Evolutionary conservation across 53 echinoderm and acorn worm genomes (phyloP).

Genomic region (Patiria pectinifera): DNA sequence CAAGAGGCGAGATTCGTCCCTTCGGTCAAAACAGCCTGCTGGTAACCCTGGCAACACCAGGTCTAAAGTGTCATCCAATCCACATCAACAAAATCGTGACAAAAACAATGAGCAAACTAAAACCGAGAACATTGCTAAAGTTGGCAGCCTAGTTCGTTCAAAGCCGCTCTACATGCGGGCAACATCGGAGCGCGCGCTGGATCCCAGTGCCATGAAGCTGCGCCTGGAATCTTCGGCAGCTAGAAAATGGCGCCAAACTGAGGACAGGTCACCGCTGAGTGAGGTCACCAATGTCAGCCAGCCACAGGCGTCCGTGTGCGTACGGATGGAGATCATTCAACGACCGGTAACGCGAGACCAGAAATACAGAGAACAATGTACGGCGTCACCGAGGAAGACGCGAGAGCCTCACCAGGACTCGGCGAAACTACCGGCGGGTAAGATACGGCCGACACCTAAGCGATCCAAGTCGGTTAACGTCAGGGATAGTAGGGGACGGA

Average conservation of each 20-base stretch:
- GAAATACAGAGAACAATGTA: not conserved
- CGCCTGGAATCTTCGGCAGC: slow-evolving; percentile 39
- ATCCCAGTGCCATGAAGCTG: slow-evolving; percentile 45
- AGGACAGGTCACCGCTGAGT: slow-evolving; percentile 21
- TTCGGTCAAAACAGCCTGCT: not conserved
- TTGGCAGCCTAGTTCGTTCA: slow-evolving; percentile 40
- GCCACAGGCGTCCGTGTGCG: slow-evolving; percentile 39
- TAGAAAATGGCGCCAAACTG: slow-evolving; percentile 57
- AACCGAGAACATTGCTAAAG: not conserved
- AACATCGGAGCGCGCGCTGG: slow-evolving; percentile 59
- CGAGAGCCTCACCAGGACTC: not conserved
- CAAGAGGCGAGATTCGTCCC: slow-evolving; percentile 33
- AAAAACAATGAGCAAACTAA: not conserved
- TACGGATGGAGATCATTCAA: slow-evolving; percentile 58
- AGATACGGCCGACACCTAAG: slow-evolving; percentile 27
- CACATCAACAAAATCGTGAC: not conserved
- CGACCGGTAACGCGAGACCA: slow-evolving; percentile 15
- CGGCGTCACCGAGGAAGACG: not conserved
- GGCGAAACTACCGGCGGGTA: slow-evolving; percentile 33
- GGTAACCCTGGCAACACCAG: not conserved
- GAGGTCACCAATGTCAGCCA: slow-evolving; percentile 53
- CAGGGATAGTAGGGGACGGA: not conserved
- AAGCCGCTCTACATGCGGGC: slow-evolving; percentile 62
- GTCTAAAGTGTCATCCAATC: not conserved
- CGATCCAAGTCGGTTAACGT: not conserved